Evolutionary conservation across 2,888 invertebrate genomes (phyloP).

Genomic region (Neelides folsomi): DNA sequence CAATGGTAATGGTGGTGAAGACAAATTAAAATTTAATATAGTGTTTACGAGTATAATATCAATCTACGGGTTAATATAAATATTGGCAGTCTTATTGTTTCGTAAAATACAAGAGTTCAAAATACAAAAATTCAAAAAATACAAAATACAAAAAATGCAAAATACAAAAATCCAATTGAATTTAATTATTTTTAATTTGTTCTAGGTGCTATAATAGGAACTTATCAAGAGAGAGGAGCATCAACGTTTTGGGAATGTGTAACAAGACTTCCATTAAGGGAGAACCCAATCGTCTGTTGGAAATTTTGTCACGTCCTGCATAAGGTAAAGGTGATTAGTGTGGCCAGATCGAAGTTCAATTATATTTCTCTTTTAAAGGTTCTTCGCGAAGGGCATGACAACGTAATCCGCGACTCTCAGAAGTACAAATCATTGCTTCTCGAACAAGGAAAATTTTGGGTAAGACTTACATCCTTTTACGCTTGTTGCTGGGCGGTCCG

Average conservation of each 20-base stretch:
- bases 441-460: conserved; percentile 86
- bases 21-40: too few species aligned
- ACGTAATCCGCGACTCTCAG: conserved; percentile 72
- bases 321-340: conserved; percentile 43
- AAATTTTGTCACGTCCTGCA: conserved; percentile 97
- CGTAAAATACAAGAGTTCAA: too few species aligned
- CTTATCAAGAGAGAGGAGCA: conserved; percentile 82
- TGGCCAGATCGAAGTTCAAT: too few species aligned
- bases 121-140: too few species aligned
- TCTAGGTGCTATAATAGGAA: conserved; percentile 76
- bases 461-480: conserved; percentile 36
- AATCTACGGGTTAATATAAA: too few species aligned
- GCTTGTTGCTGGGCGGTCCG: neutral
- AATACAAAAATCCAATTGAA: too few species aligned
- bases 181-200: too few species aligned
- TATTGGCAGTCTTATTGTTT: too few species aligned
- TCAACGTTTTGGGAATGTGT: conserved; percentile 75
- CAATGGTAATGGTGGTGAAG: too few species aligned
- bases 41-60: too few species aligned
- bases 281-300: conserved; percentile 93
- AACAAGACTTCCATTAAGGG: conserved; percentile 63
- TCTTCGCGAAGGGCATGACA: conserved; percentile 82
- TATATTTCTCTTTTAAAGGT: conserved; percentile 38
- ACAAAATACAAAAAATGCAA: too few species aligned
- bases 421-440: conserved; percentile 63